phyloP scores from a whole-genome alignment of 1,140 invertebrate genomes.

The Bombus cullumanus region DNA sequence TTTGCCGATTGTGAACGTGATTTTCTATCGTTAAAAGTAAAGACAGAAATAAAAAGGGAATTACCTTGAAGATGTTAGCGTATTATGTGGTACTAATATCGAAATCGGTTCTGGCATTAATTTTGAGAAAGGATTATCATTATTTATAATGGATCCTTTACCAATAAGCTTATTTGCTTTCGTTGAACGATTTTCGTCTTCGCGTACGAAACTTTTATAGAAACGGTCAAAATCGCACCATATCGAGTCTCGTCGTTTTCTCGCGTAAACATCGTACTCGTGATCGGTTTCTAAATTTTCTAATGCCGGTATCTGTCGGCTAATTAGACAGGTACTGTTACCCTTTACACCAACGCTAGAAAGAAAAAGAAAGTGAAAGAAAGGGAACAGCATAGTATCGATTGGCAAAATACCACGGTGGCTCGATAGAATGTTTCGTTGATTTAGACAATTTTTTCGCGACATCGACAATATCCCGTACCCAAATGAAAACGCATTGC shows the following conservation, averaged over 20 bases:
- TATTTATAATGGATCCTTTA: background rate
- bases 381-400: too few relatives aligned
- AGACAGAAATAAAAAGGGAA: background rate
- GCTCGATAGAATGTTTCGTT: too few relatives aligned
- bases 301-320: conserved; percentile 75
- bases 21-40: background rate
- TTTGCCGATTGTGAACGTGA: too few relatives aligned
- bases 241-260: conserved; percentile 60
- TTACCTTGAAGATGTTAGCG: conserved; percentile 12
- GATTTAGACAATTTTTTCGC: too few relatives aligned
- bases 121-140: background rate
- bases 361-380: background rate
- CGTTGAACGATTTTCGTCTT: background rate
- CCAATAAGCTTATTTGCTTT: background rate
- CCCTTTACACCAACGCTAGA: conserved; percentile 85
- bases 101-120: background rate
- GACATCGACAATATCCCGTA: conserved; percentile 48
- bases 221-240: conserved; percentile 60
- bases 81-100: too few relatives aligned
- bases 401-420: too few relatives aligned
- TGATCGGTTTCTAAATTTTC: conserved; percentile 81
- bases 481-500: conserved; percentile 78
- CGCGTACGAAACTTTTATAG: background rate
- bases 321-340: conserved; percentile 85
- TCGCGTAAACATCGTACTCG: conserved; percentile 86